A percentile compares a stretch with the other conserved stretches of the same genome.
Evolutionary conservation across 2,888 invertebrate species (phyloP).

Genomic region (Leptinotarsa rubiginosa): DNA sequence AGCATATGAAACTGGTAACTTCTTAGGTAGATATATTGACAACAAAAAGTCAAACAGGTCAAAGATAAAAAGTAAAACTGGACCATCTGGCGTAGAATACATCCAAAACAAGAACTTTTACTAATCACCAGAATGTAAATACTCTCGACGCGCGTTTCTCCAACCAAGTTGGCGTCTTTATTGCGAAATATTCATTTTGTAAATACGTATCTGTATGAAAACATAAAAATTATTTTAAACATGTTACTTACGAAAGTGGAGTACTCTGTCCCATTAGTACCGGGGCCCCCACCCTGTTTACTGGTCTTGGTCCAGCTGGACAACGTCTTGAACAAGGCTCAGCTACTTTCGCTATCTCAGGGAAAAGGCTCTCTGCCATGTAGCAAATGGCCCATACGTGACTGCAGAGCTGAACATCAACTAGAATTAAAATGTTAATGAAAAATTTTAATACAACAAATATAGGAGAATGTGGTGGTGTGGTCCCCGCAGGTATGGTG

Average conservation of each 20-base stretch:
- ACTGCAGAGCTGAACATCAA: constrained; percentile 79
- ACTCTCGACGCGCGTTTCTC: no score
- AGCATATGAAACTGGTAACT: no score
- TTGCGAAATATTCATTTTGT: background rate
- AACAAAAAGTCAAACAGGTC: no score
- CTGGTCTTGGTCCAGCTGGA: constrained; percentile 73
- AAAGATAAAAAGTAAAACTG: no score
- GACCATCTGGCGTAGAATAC: no score
- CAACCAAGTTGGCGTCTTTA: no score
- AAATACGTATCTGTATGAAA: background rate
- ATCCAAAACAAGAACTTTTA: no score
- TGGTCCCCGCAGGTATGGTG: no score
- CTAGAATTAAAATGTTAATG: constrained; percentile 58
- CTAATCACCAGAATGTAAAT: no score
- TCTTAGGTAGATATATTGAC: no score
- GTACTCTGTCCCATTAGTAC: constrained; percentile 80
- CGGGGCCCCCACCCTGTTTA: constrained; percentile 69
- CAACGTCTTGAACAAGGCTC: constrained; percentile 81
- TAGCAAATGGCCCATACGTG: constrained; percentile 85
- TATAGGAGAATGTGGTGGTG: no score
- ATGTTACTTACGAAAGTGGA: constrained; percentile 71
- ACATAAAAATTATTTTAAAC: background rate
- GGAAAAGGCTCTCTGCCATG: constrained; percentile 81
- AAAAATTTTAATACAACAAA: no score
- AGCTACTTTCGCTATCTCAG: constrained; percentile 69